Conservation (phyloP, 30 jellyfish, hydroid and myxozoan genomes). For the Sanderia malayensis region DNA sequence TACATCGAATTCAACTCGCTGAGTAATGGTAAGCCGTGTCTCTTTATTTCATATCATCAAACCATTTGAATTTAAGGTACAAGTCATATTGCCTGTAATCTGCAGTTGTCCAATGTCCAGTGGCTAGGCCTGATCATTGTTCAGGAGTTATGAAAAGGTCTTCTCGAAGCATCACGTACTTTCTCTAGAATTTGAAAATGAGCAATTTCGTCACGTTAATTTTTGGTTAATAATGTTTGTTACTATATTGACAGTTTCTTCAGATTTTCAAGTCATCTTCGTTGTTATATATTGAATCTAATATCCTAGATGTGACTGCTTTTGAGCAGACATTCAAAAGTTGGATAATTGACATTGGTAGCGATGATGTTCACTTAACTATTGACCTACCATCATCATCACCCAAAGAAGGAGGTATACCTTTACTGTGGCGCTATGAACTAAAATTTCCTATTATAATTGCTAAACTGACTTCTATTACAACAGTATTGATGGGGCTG, state of each 20-base stretch:
- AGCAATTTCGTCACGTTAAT: not conserved
- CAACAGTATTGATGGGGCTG: no score
- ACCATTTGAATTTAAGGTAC: not conserved
- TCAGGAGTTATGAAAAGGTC: no score
- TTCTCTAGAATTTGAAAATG: not conserved
- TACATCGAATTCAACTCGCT: constrained; percentile 23
- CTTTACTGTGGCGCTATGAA: no score
- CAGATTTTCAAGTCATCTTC: no score
- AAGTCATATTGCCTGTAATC: no score
- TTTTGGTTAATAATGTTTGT: no score
- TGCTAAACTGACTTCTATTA: no score
- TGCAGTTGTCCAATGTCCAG: not conserved
- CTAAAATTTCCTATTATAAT: no score
- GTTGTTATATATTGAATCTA: no score
- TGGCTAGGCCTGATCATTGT: not conserved
- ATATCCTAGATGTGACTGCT: constrained; percentile 32
- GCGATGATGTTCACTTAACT: constrained; percentile 68
- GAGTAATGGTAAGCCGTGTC: constrained; percentile 26
- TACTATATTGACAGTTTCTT: no score
- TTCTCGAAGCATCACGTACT: not conserved
- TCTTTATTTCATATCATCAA: not conserved
- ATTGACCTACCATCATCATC: constrained; percentile 23
- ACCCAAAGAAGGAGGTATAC: not conserved
- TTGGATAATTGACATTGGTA: constrained; percentile 67
- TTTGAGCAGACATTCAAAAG: constrained; percentile 55